These are phyloP conservation scores for Cetonia aurata DNA, from an alignment of 2,888 invertebrate genomes.

Conservation along the genomic window DNA sequence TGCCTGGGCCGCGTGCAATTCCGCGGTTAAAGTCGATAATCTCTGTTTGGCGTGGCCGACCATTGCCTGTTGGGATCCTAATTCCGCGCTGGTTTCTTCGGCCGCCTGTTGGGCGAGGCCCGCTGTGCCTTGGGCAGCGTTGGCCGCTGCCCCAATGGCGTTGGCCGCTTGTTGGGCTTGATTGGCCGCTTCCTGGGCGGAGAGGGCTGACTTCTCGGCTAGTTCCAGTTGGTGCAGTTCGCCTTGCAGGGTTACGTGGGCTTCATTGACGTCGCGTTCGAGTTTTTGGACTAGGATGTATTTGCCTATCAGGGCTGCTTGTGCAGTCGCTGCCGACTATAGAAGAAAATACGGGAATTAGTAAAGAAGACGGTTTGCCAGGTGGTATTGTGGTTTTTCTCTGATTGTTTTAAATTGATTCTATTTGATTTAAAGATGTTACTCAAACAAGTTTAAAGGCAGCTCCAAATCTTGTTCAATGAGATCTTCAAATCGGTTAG, in stretches of 20 bases:
- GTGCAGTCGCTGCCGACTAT: conserved; percentile 76
- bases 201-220: conserved; percentile 77
- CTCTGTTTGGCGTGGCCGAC: conserved; percentile 80
- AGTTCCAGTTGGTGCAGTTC: conserved; percentile 81
- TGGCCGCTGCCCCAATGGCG: conserved; percentile 79
- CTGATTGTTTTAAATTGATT: no score
- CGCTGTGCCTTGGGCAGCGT: conserved; percentile 81
- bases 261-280: conserved; percentile 81
- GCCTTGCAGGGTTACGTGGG: conserved; percentile 75
- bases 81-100: conserved; percentile 79
- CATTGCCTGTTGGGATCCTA: conserved; percentile 84
- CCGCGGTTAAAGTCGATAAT: conserved; percentile 75
- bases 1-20: conserved; percentile 76
- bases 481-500: no score
- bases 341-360: conserved; percentile 29
- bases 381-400: no score
- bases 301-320: conserved; percentile 75
- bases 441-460: no score
- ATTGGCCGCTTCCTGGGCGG: conserved; percentile 79
- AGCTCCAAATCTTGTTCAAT: no score
- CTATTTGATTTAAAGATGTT: no score
- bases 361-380: not conserved
- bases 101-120: conserved; percentile 82
- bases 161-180: conserved; percentile 69
- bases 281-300: conserved; percentile 69